phyloP scores from a whole-genome alignment of 2,888 invertebrate genomes.

The Lasius platythorax region DNA sequence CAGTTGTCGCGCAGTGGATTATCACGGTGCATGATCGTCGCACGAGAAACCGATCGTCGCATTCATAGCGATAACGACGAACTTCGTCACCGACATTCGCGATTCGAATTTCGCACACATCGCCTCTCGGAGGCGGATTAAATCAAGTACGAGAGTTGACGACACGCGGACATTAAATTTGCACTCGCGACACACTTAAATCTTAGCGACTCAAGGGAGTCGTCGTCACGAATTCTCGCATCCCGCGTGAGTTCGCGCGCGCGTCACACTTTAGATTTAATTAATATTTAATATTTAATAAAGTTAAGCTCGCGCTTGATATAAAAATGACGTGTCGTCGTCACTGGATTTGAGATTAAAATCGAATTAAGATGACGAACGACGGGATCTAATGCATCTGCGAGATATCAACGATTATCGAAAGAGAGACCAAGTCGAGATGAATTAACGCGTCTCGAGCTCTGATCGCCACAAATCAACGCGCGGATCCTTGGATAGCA shows the following conservation, averaged over 20 bases:
- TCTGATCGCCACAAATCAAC: constrained; percentile 4
- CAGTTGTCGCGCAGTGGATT: constrained; percentile 5
- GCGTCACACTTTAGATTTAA: neutral
- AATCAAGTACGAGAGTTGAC: neutral
- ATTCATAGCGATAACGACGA: constrained; percentile 26
- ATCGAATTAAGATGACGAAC: neutral
- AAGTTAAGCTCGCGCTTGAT: neutral
- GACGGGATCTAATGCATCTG: neutral
- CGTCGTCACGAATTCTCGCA: neutral
- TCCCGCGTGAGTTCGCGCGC: neutral
- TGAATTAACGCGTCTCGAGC: neutral
- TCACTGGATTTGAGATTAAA: neutral
- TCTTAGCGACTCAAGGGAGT: neutral
- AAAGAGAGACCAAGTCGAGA: neutral
- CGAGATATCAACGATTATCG: neutral
- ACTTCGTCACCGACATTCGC: neutral
- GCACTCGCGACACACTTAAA: neutral
- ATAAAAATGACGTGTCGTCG: neutral
- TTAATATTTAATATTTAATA: too few species aligned
- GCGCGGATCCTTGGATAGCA: neutral
- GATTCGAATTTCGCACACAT: neutral
- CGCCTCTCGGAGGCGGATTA: neutral
- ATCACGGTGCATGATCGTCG: constrained; percentile 15
- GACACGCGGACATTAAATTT: neutral
- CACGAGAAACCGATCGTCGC: constrained; percentile 1